Conservation (phyloP, 2,888 invertebrate species). For the Tineola bisselliella region DNA sequence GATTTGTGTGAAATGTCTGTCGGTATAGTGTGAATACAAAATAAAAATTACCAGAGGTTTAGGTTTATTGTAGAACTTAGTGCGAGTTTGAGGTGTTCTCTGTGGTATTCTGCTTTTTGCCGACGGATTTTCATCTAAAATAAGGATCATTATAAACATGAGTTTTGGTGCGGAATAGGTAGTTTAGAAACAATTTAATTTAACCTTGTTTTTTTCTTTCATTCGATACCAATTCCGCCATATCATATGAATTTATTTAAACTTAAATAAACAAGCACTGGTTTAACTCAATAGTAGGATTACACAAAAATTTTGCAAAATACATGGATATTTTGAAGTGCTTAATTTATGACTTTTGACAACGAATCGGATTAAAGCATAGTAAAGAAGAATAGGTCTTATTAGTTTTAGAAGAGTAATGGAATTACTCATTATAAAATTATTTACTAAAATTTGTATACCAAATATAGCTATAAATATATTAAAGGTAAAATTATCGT, state of each 20-base stretch:
- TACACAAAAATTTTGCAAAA: not conserved
- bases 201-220: not conserved
- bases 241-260: not conserved
- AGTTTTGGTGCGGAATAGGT: no score
- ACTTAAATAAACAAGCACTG: not conserved
- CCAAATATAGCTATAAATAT: not conserved
- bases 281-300: not conserved
- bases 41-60: not conserved
- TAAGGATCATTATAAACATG: no score
- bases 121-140: not conserved
- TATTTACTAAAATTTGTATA: no score
- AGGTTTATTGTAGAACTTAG: conserved; percentile 7
- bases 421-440: no score
- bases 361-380: not conserved
- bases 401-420: no score
- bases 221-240: not conserved
- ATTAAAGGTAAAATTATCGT: no score
- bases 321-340: not conserved
- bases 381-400: not conserved
- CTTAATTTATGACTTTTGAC: not conserved
- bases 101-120: conserved; percentile 8
- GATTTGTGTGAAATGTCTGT: no score
- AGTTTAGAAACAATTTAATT: no score
- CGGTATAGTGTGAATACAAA: no score
- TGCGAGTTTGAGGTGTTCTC: not conserved